A percentile compares a stretch with the other conserved stretches of the same genome.
These are phyloP conservation scores for Scophthalmus maximus DNA, from an alignment of 2,113 vertebrate species.

Conservation along the genomic window DNA sequence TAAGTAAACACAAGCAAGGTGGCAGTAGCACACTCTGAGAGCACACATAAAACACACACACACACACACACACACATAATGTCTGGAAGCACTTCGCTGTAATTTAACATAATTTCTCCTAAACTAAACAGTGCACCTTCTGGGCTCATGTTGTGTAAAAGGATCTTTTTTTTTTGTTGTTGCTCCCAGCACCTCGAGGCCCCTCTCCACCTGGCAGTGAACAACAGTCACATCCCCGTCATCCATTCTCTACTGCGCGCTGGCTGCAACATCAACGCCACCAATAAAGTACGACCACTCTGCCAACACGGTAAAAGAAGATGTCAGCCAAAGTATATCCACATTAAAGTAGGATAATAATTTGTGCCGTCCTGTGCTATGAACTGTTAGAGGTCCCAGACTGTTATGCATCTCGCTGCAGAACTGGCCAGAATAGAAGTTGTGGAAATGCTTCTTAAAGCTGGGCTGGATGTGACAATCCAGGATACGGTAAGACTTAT, in stretches of 20 bases:
- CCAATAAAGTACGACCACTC: constrained; percentile 81
- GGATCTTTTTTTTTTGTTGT: too few species aligned
- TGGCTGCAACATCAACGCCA: constrained; percentile 80
- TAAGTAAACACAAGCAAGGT: constrained; percentile 65
- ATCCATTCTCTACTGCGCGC: constrained; percentile 85
- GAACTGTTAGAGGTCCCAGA: constrained; percentile 86
- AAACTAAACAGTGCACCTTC: not conserved
- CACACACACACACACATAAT: not conserved
- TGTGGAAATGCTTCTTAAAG: constrained; percentile 88
- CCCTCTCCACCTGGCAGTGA: constrained; percentile 89
- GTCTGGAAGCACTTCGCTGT: not conserved
- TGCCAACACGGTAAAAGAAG: not conserved
- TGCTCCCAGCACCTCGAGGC: constrained; percentile 84
- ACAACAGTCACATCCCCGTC: constrained; percentile 78
- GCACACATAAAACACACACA: not conserved
- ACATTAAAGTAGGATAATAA: not conserved
- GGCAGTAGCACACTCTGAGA: constrained; percentile 12
- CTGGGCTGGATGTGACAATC: constrained; percentile 83
- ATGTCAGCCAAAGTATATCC: not conserved
- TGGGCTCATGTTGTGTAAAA: constrained; percentile 5
- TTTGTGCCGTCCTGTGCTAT: constrained; percentile 14
- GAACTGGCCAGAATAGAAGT: constrained; percentile 89
- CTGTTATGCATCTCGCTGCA: constrained; percentile 88
- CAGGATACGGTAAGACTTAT: constrained; percentile 73
- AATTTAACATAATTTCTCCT: constrained; percentile 1